Evolutionary conservation across 92 coral and sea anemone genomes (phyloP).

Genomic region (Porites evermanni): DNA sequence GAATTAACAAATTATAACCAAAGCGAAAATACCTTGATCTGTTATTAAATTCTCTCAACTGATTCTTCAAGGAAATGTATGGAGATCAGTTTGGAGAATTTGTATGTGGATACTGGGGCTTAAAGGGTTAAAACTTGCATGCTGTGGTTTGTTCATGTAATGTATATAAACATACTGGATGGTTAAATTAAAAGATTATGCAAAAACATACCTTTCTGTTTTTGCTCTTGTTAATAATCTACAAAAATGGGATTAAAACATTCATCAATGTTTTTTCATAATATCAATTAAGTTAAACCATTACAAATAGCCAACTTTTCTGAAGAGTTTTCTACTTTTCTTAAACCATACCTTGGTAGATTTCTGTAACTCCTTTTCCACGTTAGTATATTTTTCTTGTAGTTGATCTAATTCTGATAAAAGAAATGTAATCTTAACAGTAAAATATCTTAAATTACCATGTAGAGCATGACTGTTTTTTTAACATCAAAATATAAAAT

Average conservation of each 20-base stretch:
- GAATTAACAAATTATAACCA: too few species aligned
- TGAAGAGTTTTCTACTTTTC: neutral
- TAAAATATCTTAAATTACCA: too few species aligned
- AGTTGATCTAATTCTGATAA: slow-evolving; percentile 76
- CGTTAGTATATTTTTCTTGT: slow-evolving; percentile 72
- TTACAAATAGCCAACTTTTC: too few species aligned
- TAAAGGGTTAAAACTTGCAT: neutral
- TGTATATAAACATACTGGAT: too few species aligned
- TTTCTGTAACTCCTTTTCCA: slow-evolving; percentile 89
- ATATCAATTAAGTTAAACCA: too few species aligned
- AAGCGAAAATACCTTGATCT: too few species aligned
- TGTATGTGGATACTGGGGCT: too few species aligned
- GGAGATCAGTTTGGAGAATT: too few species aligned
- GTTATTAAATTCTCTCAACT: too few species aligned
- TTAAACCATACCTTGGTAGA: slow-evolving; percentile 67
- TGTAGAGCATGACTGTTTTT: too few species aligned
- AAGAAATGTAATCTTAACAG: neutral
- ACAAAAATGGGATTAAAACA: neutral
- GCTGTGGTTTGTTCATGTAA: neutral
- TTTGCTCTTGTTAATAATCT: slow-evolving; percentile 96
- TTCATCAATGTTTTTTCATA: neutral
- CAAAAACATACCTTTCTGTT: slow-evolving; percentile 83
- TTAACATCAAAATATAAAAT: too few species aligned
- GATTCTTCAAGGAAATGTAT: too few species aligned
- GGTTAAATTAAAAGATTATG: neutral